Evolutionary conservation across 2,888 invertebrate species (phyloP).

Genomic region (Stenchaetothrips biformis): DNA sequence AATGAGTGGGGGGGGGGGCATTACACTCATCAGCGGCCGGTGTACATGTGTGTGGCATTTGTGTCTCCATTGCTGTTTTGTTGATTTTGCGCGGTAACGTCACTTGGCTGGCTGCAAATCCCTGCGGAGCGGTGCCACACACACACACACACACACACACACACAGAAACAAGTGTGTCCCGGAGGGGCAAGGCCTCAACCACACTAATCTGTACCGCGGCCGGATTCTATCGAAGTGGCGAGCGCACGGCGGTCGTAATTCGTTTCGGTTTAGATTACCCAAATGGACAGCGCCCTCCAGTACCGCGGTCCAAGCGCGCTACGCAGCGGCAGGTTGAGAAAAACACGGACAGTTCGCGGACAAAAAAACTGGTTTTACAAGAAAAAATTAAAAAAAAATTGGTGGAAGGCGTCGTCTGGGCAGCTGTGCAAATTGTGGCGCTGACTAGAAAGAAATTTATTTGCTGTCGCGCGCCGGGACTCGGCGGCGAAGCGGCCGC

Average conservation of each 20-base stretch:
- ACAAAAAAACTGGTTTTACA: too few species aligned
- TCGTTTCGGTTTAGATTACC: too few species aligned
- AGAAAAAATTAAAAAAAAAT: too few species aligned
- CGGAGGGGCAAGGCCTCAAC: too few species aligned
- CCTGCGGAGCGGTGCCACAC: not conserved
- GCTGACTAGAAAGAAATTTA: not conserved
- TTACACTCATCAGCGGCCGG: slow-evolving; percentile 16
- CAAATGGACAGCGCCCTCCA: not conserved
- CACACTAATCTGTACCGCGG: too few species aligned
- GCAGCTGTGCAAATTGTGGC: not conserved
- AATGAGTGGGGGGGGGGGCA: not conserved
- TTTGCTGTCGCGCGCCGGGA: not conserved
- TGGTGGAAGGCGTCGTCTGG: not conserved
- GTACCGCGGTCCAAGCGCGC: too few species aligned
- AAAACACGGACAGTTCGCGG: too few species aligned
- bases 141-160: not conserved
- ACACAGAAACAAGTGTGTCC: too few species aligned
- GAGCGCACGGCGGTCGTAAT: not conserved
- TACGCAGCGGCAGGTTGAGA: too few species aligned
- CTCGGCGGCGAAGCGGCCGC: not conserved
- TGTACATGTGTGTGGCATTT: slow-evolving; percentile 10
- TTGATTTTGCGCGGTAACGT: slow-evolving; percentile 2
- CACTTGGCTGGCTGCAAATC: slow-evolving; percentile 3
- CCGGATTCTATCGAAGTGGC: too few species aligned
- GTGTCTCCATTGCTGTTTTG: slow-evolving; percentile 3